phyloP scores from a whole-genome alignment of 2,797 vertebrate genomes.

The Lutjanus campechanus region DNA sequence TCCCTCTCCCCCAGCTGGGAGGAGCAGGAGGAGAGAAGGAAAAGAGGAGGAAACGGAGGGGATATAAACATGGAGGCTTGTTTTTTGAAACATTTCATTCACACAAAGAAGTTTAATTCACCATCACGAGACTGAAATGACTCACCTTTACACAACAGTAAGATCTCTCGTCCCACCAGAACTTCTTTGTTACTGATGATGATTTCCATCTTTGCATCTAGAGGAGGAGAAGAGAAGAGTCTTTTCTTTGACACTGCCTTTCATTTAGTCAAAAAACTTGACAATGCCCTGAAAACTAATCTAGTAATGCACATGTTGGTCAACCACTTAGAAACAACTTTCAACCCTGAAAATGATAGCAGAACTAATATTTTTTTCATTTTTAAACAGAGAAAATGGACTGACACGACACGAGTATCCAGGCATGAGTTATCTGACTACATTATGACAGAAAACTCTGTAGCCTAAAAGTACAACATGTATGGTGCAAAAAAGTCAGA shows the following conservation, averaged over 20 bases:
- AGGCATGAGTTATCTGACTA: not conserved
- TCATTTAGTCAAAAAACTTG: no score
- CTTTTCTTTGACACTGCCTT: not conserved
- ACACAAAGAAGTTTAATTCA: not conserved
- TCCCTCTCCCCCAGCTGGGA: slow-evolving; percentile 74
- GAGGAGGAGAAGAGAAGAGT: slow-evolving; percentile 6
- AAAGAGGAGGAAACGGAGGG: not conserved
- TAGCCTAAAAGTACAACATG: not conserved
- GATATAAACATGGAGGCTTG: not conserved
- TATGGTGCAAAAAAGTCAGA: not conserved
- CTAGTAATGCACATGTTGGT: not conserved
- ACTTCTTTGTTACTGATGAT: slow-evolving; percentile 66
- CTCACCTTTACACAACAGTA: slow-evolving; percentile 85
- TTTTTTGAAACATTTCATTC: not conserved
- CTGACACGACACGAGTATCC: not conserved
- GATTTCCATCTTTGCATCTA: slow-evolving; percentile 76
- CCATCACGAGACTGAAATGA: not conserved
- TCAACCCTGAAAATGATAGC: not conserved
- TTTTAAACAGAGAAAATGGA: not conserved
- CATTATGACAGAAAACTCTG: not conserved
- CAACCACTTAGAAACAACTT: not conserved
- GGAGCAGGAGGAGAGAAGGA: not conserved
- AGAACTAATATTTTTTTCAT: not conserved
- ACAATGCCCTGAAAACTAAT: not conserved
- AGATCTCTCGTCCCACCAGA: slow-evolving; percentile 57